A percentile compares a stretch with the other conserved stretches of the same genome.
Conservation (phyloP, 2,888 invertebrate species). For the Hololepta plana region DNA sequence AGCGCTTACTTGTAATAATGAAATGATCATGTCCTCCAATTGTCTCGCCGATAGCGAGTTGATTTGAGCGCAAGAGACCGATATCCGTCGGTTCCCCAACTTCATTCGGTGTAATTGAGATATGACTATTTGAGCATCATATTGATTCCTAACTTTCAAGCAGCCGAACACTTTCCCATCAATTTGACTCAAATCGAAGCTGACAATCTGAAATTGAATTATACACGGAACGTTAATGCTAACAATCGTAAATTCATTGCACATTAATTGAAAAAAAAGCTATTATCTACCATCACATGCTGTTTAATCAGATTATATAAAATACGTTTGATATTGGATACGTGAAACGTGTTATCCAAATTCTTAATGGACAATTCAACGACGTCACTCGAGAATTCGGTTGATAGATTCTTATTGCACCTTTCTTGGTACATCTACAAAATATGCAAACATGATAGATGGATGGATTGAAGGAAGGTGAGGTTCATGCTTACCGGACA, state of each 20-base stretch:
- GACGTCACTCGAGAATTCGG: too few species aligned
- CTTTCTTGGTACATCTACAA: too few species aligned
- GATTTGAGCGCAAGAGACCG: conserved; percentile 49
- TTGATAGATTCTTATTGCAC: too few species aligned
- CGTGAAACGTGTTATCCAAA: conserved; percentile 5
- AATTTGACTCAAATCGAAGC: conserved; percentile 42
- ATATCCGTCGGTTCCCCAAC: conserved; percentile 62
- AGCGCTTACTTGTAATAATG: conserved; percentile 42
- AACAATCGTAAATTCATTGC: too few species aligned
- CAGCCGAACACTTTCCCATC: conserved; percentile 52
- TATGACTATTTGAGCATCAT: conserved; percentile 56
- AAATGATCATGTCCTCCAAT: conserved; percentile 48
- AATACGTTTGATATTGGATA: background rate
- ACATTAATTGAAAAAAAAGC: too few species aligned
- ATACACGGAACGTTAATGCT: too few species aligned
- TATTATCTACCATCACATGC: background rate
- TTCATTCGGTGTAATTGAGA: conserved; percentile 70
- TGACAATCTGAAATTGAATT: conserved; percentile 41
- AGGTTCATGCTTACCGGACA: too few species aligned
- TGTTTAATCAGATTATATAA: background rate
- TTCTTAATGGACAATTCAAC: conserved; percentile 3
- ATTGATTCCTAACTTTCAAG: conserved; percentile 43
- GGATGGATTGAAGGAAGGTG: too few species aligned
- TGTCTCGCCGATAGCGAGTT: conserved; percentile 45
- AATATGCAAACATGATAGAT: too few species aligned